These are phyloP conservation scores for Caenorhabditis parvicauda DNA, from an alignment of 2,888 invertebrate genomes.

Conservation along the genomic window DNA sequence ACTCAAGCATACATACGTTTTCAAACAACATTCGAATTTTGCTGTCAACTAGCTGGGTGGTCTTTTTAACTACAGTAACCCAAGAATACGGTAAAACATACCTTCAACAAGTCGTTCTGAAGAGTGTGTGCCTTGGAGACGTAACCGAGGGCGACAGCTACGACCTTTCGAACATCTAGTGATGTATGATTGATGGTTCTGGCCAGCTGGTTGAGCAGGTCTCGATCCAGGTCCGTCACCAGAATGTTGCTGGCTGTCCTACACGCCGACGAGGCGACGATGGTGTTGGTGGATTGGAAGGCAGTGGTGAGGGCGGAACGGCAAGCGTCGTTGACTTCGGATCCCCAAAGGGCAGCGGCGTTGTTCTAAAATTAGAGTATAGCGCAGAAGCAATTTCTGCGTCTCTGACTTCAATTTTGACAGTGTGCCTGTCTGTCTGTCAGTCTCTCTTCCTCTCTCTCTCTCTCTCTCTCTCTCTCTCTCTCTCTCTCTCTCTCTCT, in stretches of 20 bases:
- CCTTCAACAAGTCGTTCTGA: conserved; percentile 34
- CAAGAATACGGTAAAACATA: too few species aligned
- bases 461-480: too few species aligned
- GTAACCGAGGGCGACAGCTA: conserved; percentile 31
- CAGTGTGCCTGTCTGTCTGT: too few species aligned
- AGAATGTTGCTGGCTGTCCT: conserved; percentile 24
- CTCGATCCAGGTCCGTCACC: conserved; percentile 70
- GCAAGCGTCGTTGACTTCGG: conserved; percentile 16
- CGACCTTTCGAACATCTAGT: conserved; percentile 69
- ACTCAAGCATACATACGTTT: too few species aligned
- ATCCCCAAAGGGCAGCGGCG: conserved; percentile 23
- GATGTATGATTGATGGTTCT: conserved; percentile 78
- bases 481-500: too few species aligned
- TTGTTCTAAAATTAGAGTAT: conserved; percentile 9
- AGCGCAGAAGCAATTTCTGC: background rate
- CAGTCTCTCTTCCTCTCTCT: too few species aligned
- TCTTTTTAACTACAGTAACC: too few species aligned
- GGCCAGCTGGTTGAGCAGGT: conserved; percentile 73
- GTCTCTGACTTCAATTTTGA: background rate
- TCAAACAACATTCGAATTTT: too few species aligned
- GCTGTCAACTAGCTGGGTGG: too few species aligned
- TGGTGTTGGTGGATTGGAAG: conserved; percentile 20
- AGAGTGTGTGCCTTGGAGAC: conserved; percentile 17
- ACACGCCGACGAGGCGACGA: conserved; percentile 28
- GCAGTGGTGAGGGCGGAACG: conserved; percentile 22